phyloP scores from a whole-genome alignment of 53 echinoderm and acorn worm species.

The Actinopyga echinites region DNA sequence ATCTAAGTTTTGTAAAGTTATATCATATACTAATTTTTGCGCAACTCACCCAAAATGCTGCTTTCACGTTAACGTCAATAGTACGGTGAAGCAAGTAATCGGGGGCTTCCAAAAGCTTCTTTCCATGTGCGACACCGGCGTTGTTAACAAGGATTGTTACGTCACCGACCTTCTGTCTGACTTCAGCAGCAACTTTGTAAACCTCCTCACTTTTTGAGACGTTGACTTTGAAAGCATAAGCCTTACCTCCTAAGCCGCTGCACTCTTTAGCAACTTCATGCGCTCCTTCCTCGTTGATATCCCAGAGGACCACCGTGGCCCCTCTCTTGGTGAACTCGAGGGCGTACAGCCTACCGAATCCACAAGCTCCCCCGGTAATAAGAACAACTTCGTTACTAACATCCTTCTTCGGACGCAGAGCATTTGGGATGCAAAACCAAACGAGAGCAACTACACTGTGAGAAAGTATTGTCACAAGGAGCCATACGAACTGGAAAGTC shows the following conservation, averaged over 20 bases:
- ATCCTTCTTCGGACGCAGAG: slow-evolving; percentile 60
- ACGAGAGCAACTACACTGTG: slow-evolving; percentile 49
- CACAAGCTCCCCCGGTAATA: slow-evolving; percentile 73
- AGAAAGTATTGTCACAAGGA: background rate
- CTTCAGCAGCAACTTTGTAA: slow-evolving; percentile 64
- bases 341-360: slow-evolving; percentile 75
- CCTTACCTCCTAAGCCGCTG: slow-evolving; percentile 70
- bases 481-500: slow-evolving; percentile 26
- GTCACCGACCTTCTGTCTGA: slow-evolving; percentile 71
- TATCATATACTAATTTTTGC: no score
- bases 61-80: slow-evolving; percentile 80
- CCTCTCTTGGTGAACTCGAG: slow-evolving; percentile 63
- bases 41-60: slow-evolving; percentile 75
- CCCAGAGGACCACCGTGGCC: slow-evolving; percentile 72
- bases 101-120: slow-evolving; percentile 64
- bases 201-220: slow-evolving; percentile 69
- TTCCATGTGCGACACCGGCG: slow-evolving; percentile 74
- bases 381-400: slow-evolving; percentile 80
- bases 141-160: slow-evolving; percentile 83
- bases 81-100: slow-evolving; percentile 72
- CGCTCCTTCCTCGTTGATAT: slow-evolving; percentile 58
- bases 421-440: slow-evolving; percentile 51
- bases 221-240: slow-evolving; percentile 69
- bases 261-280: slow-evolving; percentile 61
- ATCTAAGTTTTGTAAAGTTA: no score